A percentile compares a stretch with the other conserved stretches of the same genome.
Conservation (phyloP, 2,797 vertebrate species). For the Coilia nasus region DNA sequence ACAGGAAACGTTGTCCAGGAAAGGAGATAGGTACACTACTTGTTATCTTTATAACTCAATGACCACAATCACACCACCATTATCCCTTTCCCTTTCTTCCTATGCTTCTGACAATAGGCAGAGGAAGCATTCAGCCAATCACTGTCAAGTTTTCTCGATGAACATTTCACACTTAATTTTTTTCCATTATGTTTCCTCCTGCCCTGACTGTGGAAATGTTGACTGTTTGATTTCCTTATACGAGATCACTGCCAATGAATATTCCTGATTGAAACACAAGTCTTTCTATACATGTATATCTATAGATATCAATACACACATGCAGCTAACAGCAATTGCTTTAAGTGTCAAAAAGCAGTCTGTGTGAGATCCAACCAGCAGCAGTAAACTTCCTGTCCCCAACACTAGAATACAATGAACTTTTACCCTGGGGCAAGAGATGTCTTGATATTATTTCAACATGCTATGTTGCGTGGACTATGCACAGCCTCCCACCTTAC, state of each 20-base stretch:
- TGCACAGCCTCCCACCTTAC: conserved; percentile 2
- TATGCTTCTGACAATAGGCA: conserved; percentile 19
- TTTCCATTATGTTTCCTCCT: conserved; percentile 23
- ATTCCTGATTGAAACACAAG: conserved; percentile 44
- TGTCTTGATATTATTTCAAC: not conserved
- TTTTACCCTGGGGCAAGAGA: conserved; percentile 6
- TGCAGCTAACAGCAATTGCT: conserved; percentile 41
- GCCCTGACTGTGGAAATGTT: conserved; percentile 43
- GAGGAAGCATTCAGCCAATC: conserved; percentile 45
- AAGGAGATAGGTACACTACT: conserved; percentile 44
- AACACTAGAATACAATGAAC: conserved; percentile 11
- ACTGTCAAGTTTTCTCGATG: conserved; percentile 20
- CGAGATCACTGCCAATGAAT: conserved; percentile 72
- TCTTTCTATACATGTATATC: conserved; percentile 37
- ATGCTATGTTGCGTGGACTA: not conserved
- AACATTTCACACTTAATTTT: conserved; percentile 23
- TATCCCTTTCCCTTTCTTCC: conserved; percentile 27
- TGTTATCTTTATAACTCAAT: conserved; percentile 37
- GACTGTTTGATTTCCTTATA: conserved; percentile 52
- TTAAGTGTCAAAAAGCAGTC: conserved; percentile 41
- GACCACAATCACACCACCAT: conserved; percentile 20
- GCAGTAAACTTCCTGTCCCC: conserved; percentile 40
- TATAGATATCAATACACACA: conserved; percentile 34
- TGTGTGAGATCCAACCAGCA: conserved; percentile 33
- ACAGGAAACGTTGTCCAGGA: conserved; percentile 30